Evolutionary conservation across 2,888 invertebrate genomes (phyloP).

Genomic region (Trissolcus japonicus): DNA sequence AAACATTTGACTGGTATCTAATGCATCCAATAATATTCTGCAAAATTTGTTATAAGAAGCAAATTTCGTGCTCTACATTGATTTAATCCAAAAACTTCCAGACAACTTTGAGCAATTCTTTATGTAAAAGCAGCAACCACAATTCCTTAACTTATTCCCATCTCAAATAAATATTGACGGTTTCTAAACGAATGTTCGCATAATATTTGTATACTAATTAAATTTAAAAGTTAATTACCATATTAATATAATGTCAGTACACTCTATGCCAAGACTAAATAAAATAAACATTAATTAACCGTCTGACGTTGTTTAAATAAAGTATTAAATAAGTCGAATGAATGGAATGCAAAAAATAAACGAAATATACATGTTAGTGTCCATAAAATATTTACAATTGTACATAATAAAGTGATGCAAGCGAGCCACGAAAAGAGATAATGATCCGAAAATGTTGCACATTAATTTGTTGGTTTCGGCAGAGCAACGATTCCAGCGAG

Average conservation of each 20-base stretch:
- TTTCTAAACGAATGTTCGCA: background rate
- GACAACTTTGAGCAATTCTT: too few relatives aligned
- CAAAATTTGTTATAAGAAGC: too few relatives aligned
- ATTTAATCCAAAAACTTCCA: too few relatives aligned
- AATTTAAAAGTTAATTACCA: too few relatives aligned
- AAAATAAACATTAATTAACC: too few relatives aligned
- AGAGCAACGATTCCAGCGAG: conserved; percentile 92
- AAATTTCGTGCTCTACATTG: too few relatives aligned
- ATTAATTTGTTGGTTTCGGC: conserved; percentile 60
- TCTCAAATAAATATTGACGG: background rate
- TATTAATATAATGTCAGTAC: too few relatives aligned
- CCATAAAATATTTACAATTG: conserved; percentile 46
- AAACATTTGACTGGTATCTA: background rate
- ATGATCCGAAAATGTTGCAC: conserved; percentile 16
- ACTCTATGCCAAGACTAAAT: too few relatives aligned
- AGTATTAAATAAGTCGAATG: background rate
- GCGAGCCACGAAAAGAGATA: conserved; percentile 4
- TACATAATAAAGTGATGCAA: conserved; percentile 31
- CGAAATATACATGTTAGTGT: conserved; percentile 39
- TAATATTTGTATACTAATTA: too few relatives aligned
- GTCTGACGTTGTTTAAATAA: background rate
- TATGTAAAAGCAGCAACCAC: too few relatives aligned
- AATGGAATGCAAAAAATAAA: conserved; percentile 3
- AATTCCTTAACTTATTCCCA: too few relatives aligned
- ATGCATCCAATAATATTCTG: too few relatives aligned